Percentiles rank a stretch among this genome's conserved stretches.
phyloP scores from a whole-genome alignment of 92 coral and sea anemone species.

The Heteractis magnifica region DNA sequence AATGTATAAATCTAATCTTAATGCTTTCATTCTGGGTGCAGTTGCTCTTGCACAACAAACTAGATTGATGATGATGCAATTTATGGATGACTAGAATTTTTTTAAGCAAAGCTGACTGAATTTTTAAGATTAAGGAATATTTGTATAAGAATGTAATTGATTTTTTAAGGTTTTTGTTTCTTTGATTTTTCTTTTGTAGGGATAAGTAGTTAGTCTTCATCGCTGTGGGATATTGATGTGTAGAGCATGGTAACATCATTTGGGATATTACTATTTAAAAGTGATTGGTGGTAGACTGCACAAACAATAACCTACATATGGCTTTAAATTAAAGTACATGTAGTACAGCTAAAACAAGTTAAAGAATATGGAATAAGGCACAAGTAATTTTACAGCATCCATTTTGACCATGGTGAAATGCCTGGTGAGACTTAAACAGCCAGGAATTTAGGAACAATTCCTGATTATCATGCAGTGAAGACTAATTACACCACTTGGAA shows the following conservation, averaged over 20 bases:
- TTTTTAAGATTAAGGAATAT: no score
- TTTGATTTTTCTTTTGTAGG: background rate
- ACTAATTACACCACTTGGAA: slow-evolving; percentile 3
- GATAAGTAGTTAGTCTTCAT: slow-evolving; percentile 9
- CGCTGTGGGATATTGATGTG: background rate
- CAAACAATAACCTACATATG: background rate
- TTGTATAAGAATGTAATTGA: no score
- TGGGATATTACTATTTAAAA: background rate
- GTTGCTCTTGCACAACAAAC: no score
- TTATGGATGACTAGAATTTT: no score
- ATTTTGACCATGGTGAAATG: background rate
- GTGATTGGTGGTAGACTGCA: background rate
- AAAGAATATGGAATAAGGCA: background rate
- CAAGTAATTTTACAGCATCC: background rate
- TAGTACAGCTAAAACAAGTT: background rate
- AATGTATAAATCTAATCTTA: no score
- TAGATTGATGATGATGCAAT: no score
- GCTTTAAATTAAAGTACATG: background rate
- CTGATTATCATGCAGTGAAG: background rate
- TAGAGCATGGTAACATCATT: background rate
- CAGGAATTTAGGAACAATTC: background rate
- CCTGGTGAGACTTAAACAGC: background rate
- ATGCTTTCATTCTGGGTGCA: no score
- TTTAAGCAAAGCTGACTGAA: no score
- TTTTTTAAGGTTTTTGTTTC: background rate